Evolutionary conservation across 2,797 vertebrate genomes (phyloP).

Genomic region (Benthosema pterotum): DNA sequence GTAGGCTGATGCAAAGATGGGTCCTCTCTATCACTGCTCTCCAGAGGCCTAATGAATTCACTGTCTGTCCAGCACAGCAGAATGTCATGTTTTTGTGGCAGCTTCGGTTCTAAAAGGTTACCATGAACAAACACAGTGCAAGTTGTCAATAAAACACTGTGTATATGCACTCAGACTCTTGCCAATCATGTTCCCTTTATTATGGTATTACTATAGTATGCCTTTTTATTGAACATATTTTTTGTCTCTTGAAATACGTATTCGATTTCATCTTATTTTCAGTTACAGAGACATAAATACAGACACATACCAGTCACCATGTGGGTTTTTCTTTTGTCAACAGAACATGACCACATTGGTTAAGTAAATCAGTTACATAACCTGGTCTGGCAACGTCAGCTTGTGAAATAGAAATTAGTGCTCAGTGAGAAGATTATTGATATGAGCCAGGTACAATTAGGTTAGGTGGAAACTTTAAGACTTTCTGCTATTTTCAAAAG

Average conservation of each 20-base stretch:
- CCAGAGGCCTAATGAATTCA: conserved; percentile 57
- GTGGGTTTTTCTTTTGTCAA: too few species aligned
- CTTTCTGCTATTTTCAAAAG: too few species aligned
- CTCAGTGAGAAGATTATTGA: background rate
- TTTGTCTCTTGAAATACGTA: background rate
- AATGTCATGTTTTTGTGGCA: conserved; percentile 81
- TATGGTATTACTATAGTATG: background rate
- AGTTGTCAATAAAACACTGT: background rate
- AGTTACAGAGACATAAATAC: background rate
- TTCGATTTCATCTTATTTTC: background rate
- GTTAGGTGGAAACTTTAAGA: background rate
- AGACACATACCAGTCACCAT: background rate
- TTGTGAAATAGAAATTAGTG: conserved; percentile 16
- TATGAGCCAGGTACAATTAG: background rate
- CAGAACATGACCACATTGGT: too few species aligned
- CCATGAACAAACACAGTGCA: background rate
- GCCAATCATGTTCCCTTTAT: too few species aligned
- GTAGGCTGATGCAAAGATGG: conserved; percentile 39
- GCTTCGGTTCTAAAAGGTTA: conserved; percentile 49
- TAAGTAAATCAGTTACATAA: too few species aligned
- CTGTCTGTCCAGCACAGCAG: conserved; percentile 40
- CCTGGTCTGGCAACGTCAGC: conserved; percentile 1
- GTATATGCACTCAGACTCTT: too few species aligned
- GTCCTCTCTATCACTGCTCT: conserved; percentile 20
- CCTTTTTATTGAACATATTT: background rate